phyloP scores from a whole-genome alignment of 37 sponge, comb jelly and placozoan species.

The Axinella damicornis region DNA sequence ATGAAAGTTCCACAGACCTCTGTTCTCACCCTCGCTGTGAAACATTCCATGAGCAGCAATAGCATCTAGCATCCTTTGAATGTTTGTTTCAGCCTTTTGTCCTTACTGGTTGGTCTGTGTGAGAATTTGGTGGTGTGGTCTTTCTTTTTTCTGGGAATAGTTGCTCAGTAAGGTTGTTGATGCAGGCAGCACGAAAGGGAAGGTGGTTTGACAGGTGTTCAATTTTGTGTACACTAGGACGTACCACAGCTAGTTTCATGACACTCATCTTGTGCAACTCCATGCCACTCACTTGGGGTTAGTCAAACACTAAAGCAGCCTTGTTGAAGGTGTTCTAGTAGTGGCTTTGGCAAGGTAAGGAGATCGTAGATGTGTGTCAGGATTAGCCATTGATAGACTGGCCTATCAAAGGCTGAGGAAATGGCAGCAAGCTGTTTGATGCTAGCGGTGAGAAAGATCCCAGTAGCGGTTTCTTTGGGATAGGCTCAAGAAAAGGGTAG shows the following conservation, averaged over 20 bases:
- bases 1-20: neutral
- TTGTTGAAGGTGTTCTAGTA: neutral
- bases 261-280: conserved; percentile 7
- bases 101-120: neutral
- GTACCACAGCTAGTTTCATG: conserved; percentile 7
- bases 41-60: neutral
- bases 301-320: neutral
- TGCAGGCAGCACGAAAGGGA: neutral
- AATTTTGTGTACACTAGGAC: neutral
- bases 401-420: conserved; percentile 2
- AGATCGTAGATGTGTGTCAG: neutral
- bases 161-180: neutral
- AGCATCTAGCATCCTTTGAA: neutral
- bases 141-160: neutral
- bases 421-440: neutral
- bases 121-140: neutral
- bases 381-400: neutral
- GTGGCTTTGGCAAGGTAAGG: neutral
- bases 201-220: neutral
- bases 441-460: neutral
- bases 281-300: neutral
- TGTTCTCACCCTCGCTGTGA: neutral
- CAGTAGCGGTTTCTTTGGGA: no score
- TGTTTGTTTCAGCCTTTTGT: neutral
- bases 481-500: no score